Base-by-base conservation (phyloP, 2,797 vertebrate species). In the Melanotaenia maccullochi region DNA sequence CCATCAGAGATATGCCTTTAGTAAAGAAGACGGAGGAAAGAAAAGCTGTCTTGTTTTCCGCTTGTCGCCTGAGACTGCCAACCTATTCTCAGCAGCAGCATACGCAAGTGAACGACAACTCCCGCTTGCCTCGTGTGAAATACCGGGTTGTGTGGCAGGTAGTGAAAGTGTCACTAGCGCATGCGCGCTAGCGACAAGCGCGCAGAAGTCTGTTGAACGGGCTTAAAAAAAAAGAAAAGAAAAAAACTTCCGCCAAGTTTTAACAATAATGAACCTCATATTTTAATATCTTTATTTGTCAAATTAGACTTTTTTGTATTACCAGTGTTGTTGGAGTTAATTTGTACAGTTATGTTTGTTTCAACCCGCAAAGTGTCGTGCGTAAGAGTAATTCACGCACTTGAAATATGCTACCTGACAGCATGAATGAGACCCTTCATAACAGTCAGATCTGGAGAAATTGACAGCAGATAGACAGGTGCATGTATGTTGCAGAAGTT, bases 51-150 rank as follows among this genome's bases (percentile, higher is more conserved):
- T 76, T 84, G 84, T 88, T 86, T 85, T 71, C 72, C 82, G 82
- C 82, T 57, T 76, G 87, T 88, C 87, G 85, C 69, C 84, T 47
- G 79, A 82, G 82, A 83, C 87, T 85, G 90, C 90, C 87, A 87
- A 76, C 80, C 84, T 86, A 68, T 84, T 73, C 86, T 85, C 87
- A 61, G 81, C 86, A 70, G 91, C 90, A 64, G 35, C 89, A 81
- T 40, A 89, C 88, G 82, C 91, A 86, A 94, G 89, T 94, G 93
- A 78, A 88, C 79, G 92, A 90, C 74, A 90, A 87, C 81, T 89
- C 88, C 85, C 78, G 83, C 80, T 71, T 73, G 92, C 93, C 84
- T 89, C 94, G 85, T 93, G 94, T 94, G 94, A 95, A 95, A 92
- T 95, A 93, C 91, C 36, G 81, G 85, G 71, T 75, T 89, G 89